Conservation (phyloP, 23 tunicate species). For the Ascidia mentula region DNA sequence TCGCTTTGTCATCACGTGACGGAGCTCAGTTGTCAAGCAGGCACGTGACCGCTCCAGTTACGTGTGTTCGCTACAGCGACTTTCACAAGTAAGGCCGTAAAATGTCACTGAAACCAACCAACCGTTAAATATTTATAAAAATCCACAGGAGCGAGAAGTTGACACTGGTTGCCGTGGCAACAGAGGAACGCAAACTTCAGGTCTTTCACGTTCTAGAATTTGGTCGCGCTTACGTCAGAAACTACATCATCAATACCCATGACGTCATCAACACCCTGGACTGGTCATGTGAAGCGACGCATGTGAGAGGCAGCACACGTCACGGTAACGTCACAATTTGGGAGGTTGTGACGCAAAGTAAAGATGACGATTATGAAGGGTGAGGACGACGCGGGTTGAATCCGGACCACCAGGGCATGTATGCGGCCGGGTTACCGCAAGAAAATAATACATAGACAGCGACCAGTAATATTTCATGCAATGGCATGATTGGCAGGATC, state of each 20-base stretch:
- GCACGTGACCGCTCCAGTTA: background rate
- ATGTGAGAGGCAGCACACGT: background rate
- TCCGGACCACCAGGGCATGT: too few species aligned
- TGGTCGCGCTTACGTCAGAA: conserved; percentile 19
- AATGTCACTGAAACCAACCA: background rate
- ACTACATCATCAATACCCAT: background rate
- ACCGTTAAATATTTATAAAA: too few species aligned
- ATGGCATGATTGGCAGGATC: too few species aligned
- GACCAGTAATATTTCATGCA: too few species aligned
- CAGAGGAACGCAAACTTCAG: conserved; percentile 15
- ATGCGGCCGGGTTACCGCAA: too few species aligned
- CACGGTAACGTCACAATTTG: background rate
- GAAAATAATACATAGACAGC: too few species aligned
- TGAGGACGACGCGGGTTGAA: background rate
- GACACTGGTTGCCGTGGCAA: conserved; percentile 27
- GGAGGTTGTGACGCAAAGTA: background rate
- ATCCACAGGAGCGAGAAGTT: background rate
- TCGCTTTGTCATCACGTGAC: background rate
- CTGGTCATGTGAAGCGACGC: background rate
- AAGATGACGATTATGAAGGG: background rate
- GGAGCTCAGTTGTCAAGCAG: background rate
- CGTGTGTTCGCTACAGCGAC: background rate
- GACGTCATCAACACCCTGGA: background rate
- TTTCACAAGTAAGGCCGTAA: background rate
- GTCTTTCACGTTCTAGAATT: conserved; percentile 6